phyloP scores from a whole-genome alignment of 2,113 vertebrate genomes.

The Pavo muticus region DNA sequence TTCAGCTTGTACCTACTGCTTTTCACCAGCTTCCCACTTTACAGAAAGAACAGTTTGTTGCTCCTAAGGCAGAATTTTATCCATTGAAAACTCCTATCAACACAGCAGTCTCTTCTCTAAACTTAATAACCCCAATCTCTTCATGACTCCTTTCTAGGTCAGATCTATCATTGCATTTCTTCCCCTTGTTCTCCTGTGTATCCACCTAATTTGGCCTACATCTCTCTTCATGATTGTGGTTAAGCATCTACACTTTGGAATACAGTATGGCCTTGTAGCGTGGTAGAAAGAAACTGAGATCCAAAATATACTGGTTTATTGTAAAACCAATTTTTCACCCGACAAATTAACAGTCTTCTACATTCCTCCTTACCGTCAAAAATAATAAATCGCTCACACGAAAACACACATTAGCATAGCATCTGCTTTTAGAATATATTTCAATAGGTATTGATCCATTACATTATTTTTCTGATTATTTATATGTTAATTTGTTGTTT shows the following conservation, averaged over 20 bases:
- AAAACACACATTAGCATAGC: background rate
- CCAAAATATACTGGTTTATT: background rate
- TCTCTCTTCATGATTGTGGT: background rate
- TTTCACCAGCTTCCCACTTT: background rate
- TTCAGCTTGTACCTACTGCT: background rate
- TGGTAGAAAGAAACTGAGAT: background rate
- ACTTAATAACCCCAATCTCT: background rate
- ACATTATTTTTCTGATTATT: constrained; percentile 9
- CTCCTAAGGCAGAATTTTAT: background rate
- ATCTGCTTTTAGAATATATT: constrained; percentile 21
- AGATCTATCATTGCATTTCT: background rate
- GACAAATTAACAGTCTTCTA: background rate
- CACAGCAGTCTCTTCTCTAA: background rate
- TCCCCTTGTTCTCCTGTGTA: background rate
- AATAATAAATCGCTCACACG: background rate
- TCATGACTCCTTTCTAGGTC: constrained; percentile 1
- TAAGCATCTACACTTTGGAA: background rate
- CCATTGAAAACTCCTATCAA: background rate
- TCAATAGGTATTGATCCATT: constrained; percentile 26
- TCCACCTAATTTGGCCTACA: background rate
- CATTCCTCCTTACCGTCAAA: background rate
- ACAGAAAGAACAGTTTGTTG: background rate
- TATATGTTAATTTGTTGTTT: constrained; percentile 49
- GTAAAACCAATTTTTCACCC: background rate
- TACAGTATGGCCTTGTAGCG: background rate